Conservation (phyloP, 2,888 invertebrate species). For the Nesidiocoris tenuis region DNA sequence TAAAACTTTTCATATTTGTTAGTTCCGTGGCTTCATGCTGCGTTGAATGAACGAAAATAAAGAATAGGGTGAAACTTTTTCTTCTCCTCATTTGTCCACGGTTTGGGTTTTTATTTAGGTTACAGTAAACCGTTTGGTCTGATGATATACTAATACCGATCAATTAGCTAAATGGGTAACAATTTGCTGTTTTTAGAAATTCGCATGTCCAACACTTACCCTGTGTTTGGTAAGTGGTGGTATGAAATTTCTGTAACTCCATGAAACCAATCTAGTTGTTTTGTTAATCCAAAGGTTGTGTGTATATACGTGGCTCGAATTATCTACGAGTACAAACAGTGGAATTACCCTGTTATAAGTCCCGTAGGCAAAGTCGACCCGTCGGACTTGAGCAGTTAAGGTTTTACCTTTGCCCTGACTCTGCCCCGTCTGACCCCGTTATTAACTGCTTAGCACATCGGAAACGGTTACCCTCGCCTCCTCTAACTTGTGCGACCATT, state of each 20-base stretch:
- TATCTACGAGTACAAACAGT: no score
- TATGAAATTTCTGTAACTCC: no score
- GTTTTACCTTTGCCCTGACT: not conserved
- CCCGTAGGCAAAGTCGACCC: not conserved
- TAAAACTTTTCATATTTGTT: conserved; percentile 33
- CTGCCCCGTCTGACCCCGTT: conserved; percentile 30
- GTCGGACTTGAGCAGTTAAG: conserved; percentile 29
- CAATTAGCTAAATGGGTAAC: no score
- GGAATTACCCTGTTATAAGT: not conserved
- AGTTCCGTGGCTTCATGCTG: conserved; percentile 11
- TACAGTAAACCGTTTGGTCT: no score
- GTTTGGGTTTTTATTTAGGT: not conserved
- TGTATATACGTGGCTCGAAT: no score
- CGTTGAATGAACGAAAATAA: not conserved
- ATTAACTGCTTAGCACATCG: conserved; percentile 41
- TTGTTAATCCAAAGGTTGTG: no score
- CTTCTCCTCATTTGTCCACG: not conserved
- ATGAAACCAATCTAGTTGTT: no score
- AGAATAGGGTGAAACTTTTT: not conserved
- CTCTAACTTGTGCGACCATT: conserved; percentile 12
- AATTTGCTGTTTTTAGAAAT: no score
- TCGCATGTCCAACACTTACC: no score
- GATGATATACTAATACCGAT: no score
- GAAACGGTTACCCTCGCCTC: conserved; percentile 17
- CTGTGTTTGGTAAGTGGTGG: no score